phyloP scores from a whole-genome alignment of 2,113 vertebrate genomes.

The Pitta sordida region DNA sequence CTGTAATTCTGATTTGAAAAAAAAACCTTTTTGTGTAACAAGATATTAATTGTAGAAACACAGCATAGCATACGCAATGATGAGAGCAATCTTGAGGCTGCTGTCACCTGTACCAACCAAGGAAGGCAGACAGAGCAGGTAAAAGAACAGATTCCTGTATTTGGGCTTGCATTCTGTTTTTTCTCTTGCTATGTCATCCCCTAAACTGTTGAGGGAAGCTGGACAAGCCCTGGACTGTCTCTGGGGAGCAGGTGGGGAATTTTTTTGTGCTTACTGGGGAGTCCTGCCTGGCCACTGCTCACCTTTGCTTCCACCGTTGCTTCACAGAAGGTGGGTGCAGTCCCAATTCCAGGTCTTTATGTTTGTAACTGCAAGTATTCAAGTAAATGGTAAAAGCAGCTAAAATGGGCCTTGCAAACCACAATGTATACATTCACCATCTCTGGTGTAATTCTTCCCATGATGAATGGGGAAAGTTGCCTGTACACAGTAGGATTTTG shows the following conservation, averaged over 20 bases:
- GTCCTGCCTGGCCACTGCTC: neutral
- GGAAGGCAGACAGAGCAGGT: neutral
- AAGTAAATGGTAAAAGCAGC: neutral
- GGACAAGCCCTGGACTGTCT: neutral
- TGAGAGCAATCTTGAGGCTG: neutral
- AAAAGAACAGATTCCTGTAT: neutral
- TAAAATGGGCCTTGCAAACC: neutral
- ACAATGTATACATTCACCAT: neutral
- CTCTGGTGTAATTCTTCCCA: neutral
- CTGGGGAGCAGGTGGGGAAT: neutral
- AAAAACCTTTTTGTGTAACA: neutral
- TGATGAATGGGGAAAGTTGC: neutral
- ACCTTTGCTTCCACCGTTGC: accelerated
- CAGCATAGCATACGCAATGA: accelerated
- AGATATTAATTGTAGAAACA: neutral
- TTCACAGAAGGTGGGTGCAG: neutral
- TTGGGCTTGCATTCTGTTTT: neutral
- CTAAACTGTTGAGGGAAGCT: neutral
- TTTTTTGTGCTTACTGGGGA: accelerated
- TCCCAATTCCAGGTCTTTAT: neutral
- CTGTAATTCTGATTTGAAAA: neutral
- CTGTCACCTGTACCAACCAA: neutral
- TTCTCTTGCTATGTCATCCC: neutral
- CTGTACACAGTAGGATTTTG: neutral
- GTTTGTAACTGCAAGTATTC: neutral